Evolutionary conservation across 2,113 vertebrate genomes (phyloP).

Genomic region (Cacatua alba): DNA sequence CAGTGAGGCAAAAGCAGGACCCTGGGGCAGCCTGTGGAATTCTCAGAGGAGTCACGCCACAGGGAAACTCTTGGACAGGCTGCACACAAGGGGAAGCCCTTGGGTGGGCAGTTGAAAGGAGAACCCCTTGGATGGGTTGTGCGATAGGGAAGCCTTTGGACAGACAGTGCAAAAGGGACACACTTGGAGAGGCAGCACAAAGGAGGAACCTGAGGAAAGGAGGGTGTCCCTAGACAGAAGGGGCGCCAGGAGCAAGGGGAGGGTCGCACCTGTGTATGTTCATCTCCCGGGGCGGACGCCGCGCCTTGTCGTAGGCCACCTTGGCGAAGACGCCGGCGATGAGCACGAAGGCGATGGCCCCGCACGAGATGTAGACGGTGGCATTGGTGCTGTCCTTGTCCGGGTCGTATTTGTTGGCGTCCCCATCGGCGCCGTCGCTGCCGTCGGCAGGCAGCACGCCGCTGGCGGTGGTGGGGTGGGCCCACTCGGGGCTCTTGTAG

Average conservation of each 20-base stretch:
- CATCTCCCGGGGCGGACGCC: conserved; percentile 96
- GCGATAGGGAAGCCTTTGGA: neutral
- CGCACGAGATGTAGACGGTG: conserved; percentile 97
- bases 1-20: neutral
- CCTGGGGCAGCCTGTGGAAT: neutral
- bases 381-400: conserved; percentile 95
- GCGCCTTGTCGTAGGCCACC: conserved; percentile 98
- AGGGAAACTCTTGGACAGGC: neutral
- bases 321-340: conserved; percentile 93
- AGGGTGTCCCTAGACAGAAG: neutral
- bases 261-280: conserved; percentile 94
- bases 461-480: conserved; percentile 82
- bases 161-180: neutral
- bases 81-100: neutral
- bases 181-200: neutral
- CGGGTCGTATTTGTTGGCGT: conserved; percentile 87
- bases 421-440: conserved; percentile 73
- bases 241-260: neutral
- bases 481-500: conserved; percentile 88
- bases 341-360: conserved; percentile 95
- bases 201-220: neutral
- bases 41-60: neutral
- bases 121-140: neutral
- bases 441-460: conserved; percentile 54
- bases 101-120: neutral